Percentiles rank a stretch among this genome's conserved stretches.
These are phyloP conservation scores for Enteromius fasciolatus DNA, from an alignment of 2,797 vertebrate genomes.

Conservation along the genomic window DNA sequence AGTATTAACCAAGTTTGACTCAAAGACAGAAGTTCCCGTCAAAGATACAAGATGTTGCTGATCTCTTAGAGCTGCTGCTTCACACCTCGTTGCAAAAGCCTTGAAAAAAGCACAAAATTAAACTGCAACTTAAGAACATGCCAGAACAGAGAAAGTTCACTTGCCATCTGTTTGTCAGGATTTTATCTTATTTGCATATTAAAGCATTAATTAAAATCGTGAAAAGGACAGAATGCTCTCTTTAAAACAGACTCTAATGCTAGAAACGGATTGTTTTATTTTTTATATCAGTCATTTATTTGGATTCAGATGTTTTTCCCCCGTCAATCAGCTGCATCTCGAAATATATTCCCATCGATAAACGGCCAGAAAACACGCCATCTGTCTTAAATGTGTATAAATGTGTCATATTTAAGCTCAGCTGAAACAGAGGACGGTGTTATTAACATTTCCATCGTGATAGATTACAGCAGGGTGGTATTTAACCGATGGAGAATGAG, in stretches of 20 bases:
- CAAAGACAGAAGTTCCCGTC: neutral
- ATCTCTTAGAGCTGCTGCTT: slow-evolving; percentile 44
- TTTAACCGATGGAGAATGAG: slow-evolving; percentile 65
- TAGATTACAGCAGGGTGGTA: slow-evolving; percentile 70
- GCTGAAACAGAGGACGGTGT: slow-evolving; percentile 43
- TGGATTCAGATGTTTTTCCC: slow-evolving; percentile 66
- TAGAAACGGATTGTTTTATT: slow-evolving; percentile 63
- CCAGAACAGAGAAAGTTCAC: slow-evolving; percentile 89
- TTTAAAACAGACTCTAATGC: slow-evolving; percentile 79
- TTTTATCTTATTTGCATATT: slow-evolving; percentile 99
- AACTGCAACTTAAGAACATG: slow-evolving; percentile 77
- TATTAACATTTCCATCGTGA: slow-evolving; percentile 48
- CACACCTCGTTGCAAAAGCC: slow-evolving; percentile 66
- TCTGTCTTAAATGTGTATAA: slow-evolving; percentile 47
- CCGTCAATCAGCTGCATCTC: slow-evolving; percentile 47
- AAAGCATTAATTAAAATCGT: slow-evolving; percentile 98
- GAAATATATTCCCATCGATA: slow-evolving; percentile 46
- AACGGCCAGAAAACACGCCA: slow-evolving; percentile 39
- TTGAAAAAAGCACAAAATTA: slow-evolving; percentile 77
- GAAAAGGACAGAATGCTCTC: slow-evolving; percentile 77
- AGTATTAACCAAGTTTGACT: neutral
- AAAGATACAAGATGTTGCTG: slow-evolving; percentile 17
- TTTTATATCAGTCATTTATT: slow-evolving; percentile 66
- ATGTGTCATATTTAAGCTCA: slow-evolving; percentile 46
- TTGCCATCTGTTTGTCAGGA: slow-evolving; percentile 94